phyloP scores from a whole-genome alignment of 2,888 invertebrate genomes.

The Callyntrura sp. region DNA sequence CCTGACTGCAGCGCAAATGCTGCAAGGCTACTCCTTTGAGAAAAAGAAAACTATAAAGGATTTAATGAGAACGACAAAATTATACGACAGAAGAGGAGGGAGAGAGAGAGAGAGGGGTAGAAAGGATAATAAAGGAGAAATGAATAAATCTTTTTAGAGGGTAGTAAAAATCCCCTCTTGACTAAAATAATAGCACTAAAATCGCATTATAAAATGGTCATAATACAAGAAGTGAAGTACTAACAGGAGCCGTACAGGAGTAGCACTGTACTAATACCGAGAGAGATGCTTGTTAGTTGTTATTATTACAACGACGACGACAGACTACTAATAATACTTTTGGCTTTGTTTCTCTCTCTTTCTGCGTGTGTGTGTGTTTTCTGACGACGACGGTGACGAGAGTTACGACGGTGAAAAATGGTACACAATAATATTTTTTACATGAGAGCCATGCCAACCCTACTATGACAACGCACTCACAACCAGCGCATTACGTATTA shows the following conservation, averaged over 20 bases:
- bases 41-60: constrained; percentile 53
- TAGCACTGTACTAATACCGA: neutral
- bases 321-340: no score
- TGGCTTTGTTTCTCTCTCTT: no score
- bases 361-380: no score
- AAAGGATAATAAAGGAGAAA: constrained; percentile 60
- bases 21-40: neutral
- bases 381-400: no score
- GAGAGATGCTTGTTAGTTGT: no score
- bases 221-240: neutral
- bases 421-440: no score
- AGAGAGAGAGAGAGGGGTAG: no score
- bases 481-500: no score
- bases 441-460: no score
- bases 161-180: constrained; percentile 64
- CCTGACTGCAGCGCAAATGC: neutral
- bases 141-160: constrained; percentile 71
- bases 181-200: constrained; percentile 64
- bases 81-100: constrained; percentile 73
- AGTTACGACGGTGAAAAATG: no score
- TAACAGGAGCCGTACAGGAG: neutral
- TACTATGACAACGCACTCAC: no score
- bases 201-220: constrained; percentile 48
- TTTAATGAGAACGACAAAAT: constrained; percentile 74
- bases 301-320: no score